Base-by-base conservation (phyloP, 2,113 vertebrate species). In the Caracal caracal region DNA sequence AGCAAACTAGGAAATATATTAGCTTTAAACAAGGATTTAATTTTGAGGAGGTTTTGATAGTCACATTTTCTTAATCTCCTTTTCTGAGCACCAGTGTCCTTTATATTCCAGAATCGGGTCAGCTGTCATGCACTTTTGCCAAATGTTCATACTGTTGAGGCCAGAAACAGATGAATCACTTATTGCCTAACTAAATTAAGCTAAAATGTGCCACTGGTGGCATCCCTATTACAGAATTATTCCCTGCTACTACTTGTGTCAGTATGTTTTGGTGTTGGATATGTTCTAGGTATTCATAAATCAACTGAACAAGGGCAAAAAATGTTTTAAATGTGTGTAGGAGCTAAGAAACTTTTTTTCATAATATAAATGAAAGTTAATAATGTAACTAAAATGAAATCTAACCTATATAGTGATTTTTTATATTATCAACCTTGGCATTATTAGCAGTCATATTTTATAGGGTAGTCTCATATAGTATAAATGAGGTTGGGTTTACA, bases 121-220 rank as follows among this genome's bases (percentile, higher is more conserved):
- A 95, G 79, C 93, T 93, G 68, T 35, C 80, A 12, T 61, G 43
- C 56, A 63, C 88, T 90, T 95, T 89, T 87, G 9, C 78, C 96
- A 79, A 43, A 17, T 68, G 49, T 75, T 93, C 61, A 3, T 82
- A 30, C 88, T 81, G 0, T 8, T 43, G 70, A 92, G 81, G 47
- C 68, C 56, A 78, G 1, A 10, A 84, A 78, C 15, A 75, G 81
- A 76, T 66, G 87, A 95, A 63, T 86, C n/a, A 56, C 24, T 81
- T 90, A 35, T n/a, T 97, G 83, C 59, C 82, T 76, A 79, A 59
- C 59, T 93, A 13, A 94, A 78, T 75, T 49, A 88, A 92, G 61
- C 53, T 93, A 47, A 90, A 70, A 71, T 59, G 40, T 43, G n/a
- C 24, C n/a, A 10, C 15, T 89, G 11, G 75, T 37, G 22, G 20